phyloP scores from a whole-genome alignment of 2,888 invertebrate species.

The Tetanocera ferruginea region DNA sequence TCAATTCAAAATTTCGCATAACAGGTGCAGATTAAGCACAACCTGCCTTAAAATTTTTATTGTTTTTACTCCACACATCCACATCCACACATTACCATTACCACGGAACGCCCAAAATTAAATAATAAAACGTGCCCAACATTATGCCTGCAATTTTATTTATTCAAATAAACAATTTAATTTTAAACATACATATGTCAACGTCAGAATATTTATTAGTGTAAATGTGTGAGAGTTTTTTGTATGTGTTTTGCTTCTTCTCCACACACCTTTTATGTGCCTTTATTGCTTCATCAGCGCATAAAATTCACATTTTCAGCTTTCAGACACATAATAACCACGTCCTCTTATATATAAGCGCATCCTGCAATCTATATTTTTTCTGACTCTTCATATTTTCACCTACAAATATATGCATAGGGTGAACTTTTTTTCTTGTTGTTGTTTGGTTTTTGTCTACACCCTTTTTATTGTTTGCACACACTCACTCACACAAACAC shows the following conservation, averaged over 20 bases:
- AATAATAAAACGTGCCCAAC: not conserved
- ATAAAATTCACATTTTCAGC: constrained; percentile 8
- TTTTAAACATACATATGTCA: constrained; percentile 3
- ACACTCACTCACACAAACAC: not conserved
- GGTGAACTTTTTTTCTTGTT: no score
- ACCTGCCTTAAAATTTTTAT: no score
- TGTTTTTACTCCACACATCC: no score
- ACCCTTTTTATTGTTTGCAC: not conserved
- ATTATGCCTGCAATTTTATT: constrained; percentile 1
- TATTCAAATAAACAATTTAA: not conserved
- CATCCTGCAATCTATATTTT: not conserved
- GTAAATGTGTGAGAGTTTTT: not conserved
- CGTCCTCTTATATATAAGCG: not conserved
- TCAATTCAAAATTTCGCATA: no score
- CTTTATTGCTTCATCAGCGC: constrained; percentile 3
- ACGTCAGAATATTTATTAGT: not conserved
- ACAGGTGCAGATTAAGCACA: no score
- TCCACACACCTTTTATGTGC: not conserved
- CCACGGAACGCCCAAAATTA: no score
- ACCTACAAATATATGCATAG: no score
- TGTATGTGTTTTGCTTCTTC: no score
- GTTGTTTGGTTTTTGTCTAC: not conserved
- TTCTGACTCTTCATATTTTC: no score
- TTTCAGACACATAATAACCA: constrained; percentile 19
- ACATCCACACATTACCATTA: no score